These are phyloP conservation scores for Megastigmus dorsalis DNA, from an alignment of 2,888 invertebrate genomes.

Conservation along the genomic window DNA sequence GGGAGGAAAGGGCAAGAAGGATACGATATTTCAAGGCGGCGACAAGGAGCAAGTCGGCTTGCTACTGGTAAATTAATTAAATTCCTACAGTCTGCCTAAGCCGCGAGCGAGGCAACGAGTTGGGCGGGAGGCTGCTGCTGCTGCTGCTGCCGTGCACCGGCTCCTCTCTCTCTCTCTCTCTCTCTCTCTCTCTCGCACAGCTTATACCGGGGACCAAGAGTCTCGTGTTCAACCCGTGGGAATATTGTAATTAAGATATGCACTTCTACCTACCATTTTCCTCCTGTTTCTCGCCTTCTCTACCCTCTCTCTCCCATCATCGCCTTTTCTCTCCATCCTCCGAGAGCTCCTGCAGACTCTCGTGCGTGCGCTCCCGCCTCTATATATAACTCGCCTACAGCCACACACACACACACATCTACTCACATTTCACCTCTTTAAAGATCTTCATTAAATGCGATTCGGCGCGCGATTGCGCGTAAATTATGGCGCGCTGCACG, in stretches of 20 bases:
- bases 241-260: conserved; percentile 72
- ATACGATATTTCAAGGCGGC: conserved; percentile 67
- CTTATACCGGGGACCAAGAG: conserved; percentile 56
- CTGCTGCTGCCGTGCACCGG: background rate
- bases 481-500: no score
- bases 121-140: background rate
- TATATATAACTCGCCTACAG: conserved; percentile 2
- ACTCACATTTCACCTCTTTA: background rate
- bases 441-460: background rate
- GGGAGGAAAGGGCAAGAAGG: conserved; percentile 57
- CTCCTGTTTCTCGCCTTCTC: no score
- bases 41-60: conserved; percentile 65
- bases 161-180: no score
- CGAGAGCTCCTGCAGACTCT: no score
- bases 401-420: background rate
- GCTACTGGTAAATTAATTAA: conserved; percentile 70
- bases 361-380: no score
- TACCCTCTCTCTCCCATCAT: conserved; percentile 21
- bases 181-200: no score
- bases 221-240: conserved; percentile 66
- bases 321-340: conserved; percentile 7
- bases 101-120: conserved; percentile 51
- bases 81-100: conserved; percentile 65
- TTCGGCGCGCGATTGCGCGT: background rate
- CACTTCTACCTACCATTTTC: conserved; percentile 64